Evolutionary conservation across 2,113 vertebrate species (phyloP), one percentile per base, ranked within the genome.

Genomic region (Mesocricetus auratus): DNA sequence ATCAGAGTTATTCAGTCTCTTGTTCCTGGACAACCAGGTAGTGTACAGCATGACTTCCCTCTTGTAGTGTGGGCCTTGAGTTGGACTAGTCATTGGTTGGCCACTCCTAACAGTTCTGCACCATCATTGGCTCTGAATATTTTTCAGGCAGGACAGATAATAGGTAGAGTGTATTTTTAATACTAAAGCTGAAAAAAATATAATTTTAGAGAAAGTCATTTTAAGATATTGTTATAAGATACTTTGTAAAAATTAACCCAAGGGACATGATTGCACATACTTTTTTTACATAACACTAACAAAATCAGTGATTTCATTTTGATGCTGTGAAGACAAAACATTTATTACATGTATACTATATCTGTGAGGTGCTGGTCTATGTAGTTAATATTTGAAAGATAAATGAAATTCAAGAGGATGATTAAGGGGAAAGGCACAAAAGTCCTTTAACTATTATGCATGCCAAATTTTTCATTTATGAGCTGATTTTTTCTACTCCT

Each of bases 181-280:
- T 39, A 7, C 33, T 93, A 16, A 69, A 42, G 2, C n/a, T 69
- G n/a, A n/a, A 33, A 93, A 36, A 82, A 82, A 42, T 62, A 10
- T 33, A 73, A 69, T 50, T 39, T 39, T 12, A 33, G 53, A 69
- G 12, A 22, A 77, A 69, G 22, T 1, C 56, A 17, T 42, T 82
- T 83, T 29, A 83, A 75, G 62, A 78, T 69, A 39, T 2, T 66
- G 26, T 75, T 42, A 56, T 1, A 6, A n/a, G 26, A 53, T 36
- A 58, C 15, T 42, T 88, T 68, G 0, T 36, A 66, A 86, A 53
- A 68, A 9, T 47, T 45, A 79, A 86, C 24, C 29, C 66, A 50
- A 11, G 39, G 64, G 19, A 66, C 0, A 71, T 62, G 2, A 50
- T 29, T 6, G 26, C 53, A 17, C 0, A 1, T 26, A 10, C n/a